Conservation (phyloP, 2,797 vertebrate genomes). For the Gallinago nigripennis region DNA sequence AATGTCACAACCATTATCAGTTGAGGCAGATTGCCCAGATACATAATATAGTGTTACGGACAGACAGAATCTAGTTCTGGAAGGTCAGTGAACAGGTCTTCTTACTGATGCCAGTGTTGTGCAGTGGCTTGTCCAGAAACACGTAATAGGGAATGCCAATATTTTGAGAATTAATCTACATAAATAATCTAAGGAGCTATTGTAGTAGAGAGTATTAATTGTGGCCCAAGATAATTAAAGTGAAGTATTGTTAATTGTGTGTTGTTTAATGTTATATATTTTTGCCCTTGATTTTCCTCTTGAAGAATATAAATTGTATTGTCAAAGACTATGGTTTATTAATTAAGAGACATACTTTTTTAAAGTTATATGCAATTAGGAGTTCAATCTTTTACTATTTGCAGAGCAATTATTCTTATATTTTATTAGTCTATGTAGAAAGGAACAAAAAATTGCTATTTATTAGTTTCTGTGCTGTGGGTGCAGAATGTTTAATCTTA, state of each 20-base stretch:
- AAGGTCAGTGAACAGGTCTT: neutral
- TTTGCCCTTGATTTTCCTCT: slow-evolving; percentile 43
- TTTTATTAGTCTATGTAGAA: slow-evolving; percentile 47
- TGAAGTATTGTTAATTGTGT: slow-evolving; percentile 75
- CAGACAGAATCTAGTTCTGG: neutral
- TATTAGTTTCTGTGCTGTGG: slow-evolving; percentile 4
- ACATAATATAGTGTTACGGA: neutral
- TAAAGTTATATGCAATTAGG: slow-evolving; percentile 59
- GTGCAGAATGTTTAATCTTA: slow-evolving; percentile 32
- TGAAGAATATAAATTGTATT: slow-evolving; percentile 63
- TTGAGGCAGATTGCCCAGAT: slow-evolving; percentile 16
- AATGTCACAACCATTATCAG: slow-evolving; percentile 33
- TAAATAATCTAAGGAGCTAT: slow-evolving; percentile 55
- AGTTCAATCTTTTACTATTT: slow-evolving; percentile 55
- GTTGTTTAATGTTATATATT: slow-evolving; percentile 65
- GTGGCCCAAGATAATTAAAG: slow-evolving; percentile 75
- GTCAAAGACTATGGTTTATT: slow-evolving; percentile 68
- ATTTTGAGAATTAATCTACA: slow-evolving; percentile 51
- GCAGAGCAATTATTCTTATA: slow-evolving; percentile 56
- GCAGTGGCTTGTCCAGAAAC: neutral
- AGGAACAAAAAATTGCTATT: slow-evolving; percentile 36
- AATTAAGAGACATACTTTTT: slow-evolving; percentile 70
- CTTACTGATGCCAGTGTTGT: neutral
- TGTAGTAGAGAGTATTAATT: slow-evolving; percentile 72
- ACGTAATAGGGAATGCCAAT: neutral